These are phyloP conservation scores for Acanthurus tractus DNA, from an alignment of 2,797 vertebrate species.

Conservation along the genomic window DNA sequence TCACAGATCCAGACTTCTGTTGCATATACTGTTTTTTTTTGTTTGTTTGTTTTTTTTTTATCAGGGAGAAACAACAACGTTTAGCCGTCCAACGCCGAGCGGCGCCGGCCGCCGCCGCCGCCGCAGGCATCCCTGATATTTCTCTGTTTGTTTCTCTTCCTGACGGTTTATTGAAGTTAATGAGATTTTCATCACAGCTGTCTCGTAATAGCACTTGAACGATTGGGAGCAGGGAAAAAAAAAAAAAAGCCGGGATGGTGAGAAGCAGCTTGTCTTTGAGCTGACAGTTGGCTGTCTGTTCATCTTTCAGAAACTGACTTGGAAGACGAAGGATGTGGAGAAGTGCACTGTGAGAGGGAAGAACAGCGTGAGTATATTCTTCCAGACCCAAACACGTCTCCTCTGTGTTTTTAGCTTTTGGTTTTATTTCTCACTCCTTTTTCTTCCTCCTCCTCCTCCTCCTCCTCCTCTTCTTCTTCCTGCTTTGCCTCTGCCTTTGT, in stretches of 20 bases:
- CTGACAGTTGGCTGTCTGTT: conserved; percentile 75
- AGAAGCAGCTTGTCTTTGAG: conserved; percentile 60
- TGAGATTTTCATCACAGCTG: conserved; percentile 78
- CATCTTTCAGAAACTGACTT: conserved; percentile 87
- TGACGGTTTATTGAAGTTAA: conserved; percentile 76
- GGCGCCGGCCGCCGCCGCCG: conserved; percentile 19
- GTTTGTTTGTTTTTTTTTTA: no score
- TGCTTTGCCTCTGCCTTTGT: conserved; percentile 15
- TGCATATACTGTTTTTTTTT: conserved; percentile 24
- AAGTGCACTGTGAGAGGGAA: conserved; percentile 90
- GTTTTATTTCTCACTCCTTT: conserved; percentile 29
- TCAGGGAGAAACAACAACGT: conserved; percentile 32
- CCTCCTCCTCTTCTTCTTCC: neutral
- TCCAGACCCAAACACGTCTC: conserved; percentile 22
- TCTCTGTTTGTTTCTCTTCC: conserved; percentile 48
- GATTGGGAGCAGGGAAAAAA: conserved; percentile 35
- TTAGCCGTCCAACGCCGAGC: conserved; percentile 44
- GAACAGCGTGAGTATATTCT: conserved; percentile 86
- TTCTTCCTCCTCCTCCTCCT: neutral
- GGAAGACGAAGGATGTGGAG: conserved; percentile 89
- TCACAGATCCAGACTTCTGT: conserved; percentile 8
- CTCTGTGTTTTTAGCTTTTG: neutral
- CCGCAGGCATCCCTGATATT: conserved; percentile 39
- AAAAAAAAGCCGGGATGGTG: conserved; percentile 57
- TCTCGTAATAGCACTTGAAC: conserved; percentile 67